phyloP scores from a whole-genome alignment of 2,113 vertebrate species.

The Leuciscus idus region DNA sequence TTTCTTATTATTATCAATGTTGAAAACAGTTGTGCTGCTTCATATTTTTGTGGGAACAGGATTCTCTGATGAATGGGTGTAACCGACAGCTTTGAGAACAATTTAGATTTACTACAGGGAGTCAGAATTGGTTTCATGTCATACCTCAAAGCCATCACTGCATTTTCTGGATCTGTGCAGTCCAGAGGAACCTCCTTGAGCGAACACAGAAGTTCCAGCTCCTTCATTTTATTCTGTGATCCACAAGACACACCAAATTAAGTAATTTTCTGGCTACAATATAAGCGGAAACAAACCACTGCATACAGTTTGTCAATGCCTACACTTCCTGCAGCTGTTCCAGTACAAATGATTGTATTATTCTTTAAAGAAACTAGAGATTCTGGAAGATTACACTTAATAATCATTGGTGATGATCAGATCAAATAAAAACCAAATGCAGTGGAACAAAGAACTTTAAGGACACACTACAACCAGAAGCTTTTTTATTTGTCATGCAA shows the following conservation, averaged over 20 bases:
- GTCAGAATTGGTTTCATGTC: not conserved
- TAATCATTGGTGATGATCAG: too few relatives aligned
- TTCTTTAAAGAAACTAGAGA: not conserved
- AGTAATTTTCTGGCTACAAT: not conserved
- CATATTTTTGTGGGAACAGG: not conserved
- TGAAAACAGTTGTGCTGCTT: too few relatives aligned
- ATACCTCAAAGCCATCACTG: constrained; percentile 90
- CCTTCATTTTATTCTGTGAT: constrained; percentile 94
- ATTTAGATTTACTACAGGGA: not conserved
- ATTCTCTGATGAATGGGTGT: not conserved
- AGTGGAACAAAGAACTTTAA: too few relatives aligned
- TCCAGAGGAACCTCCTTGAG: constrained; percentile 95
- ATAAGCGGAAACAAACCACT: not conserved
- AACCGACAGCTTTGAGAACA: not conserved
- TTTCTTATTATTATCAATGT: too few relatives aligned
- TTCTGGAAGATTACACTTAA: not conserved
- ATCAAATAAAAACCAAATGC: too few relatives aligned
- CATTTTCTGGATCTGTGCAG: constrained; percentile 93
- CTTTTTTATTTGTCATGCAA: too few relatives aligned
- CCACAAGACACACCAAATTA: constrained; percentile 43
- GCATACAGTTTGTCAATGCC: not conserved
- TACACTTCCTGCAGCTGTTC: not conserved
- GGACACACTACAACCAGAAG: too few relatives aligned
- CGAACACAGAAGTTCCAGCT: constrained; percentile 94
- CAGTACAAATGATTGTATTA: not conserved